These are phyloP conservation scores for Sebastes hopkinsi DNA, from an alignment of 2,797 vertebrate genomes.

Conservation along the genomic window DNA sequence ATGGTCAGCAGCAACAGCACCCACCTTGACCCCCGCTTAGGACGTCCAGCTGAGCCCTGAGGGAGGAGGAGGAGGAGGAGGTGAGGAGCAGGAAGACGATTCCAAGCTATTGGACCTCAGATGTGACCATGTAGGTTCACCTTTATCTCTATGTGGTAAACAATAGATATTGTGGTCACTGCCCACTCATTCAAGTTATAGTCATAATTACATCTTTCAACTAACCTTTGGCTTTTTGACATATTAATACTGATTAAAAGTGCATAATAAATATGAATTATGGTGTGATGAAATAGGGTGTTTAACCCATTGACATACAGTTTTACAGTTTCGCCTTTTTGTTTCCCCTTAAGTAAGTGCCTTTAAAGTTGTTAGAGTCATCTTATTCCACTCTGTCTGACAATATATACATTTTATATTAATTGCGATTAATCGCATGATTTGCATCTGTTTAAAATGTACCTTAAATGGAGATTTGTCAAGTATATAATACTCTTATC, in stretches of 20 bases:
- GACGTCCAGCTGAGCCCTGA: constrained; percentile 67
- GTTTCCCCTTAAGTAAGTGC: background rate
- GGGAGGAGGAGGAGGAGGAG: background rate
- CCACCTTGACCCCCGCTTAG: constrained; percentile 78
- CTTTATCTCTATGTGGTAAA: constrained; percentile 8
- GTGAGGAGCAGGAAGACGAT: background rate
- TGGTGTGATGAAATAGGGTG: background rate
- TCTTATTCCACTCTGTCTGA: too few species aligned
- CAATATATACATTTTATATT: too few species aligned
- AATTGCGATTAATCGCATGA: too few species aligned
- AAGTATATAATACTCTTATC: too few species aligned
- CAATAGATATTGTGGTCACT: background rate
- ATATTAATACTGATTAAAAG: background rate
- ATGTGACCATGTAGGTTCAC: background rate
- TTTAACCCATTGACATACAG: background rate
- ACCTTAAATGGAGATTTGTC: too few species aligned
- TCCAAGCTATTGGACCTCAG: background rate
- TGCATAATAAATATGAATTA: background rate
- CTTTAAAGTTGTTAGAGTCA: too few species aligned
- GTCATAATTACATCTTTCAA: background rate
- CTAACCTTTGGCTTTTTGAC: background rate
- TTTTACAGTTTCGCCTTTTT: too few species aligned
- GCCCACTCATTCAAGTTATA: background rate
- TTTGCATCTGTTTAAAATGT: too few species aligned
- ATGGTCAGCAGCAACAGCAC: constrained; percentile 68